phyloP scores from a whole-genome alignment of 2,797 vertebrate species.

The Phoeniculus purpureus region DNA sequence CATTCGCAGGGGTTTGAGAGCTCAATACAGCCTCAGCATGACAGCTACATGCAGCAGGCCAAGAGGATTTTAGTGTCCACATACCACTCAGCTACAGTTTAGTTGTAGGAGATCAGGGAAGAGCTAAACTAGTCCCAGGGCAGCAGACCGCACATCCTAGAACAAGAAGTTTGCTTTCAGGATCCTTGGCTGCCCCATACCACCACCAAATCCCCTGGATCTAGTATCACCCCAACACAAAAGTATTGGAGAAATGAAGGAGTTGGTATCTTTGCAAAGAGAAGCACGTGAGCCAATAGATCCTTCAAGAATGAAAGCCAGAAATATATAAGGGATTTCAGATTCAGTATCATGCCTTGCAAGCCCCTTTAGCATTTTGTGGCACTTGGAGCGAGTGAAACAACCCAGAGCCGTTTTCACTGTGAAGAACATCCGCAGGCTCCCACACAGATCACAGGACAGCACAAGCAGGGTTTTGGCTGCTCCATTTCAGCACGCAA shows the following conservation, averaged over 20 bases:
- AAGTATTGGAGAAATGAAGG: not conserved
- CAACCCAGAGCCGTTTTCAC: not conserved
- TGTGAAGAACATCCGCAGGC: not conserved
- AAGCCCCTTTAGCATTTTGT: not conserved
- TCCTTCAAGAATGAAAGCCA: not conserved
- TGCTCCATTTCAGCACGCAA: not conserved
- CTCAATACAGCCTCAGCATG: not conserved
- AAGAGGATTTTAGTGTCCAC: not conserved
- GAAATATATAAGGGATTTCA: not conserved
- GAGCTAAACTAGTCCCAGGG: not conserved
- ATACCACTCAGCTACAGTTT: not conserved
- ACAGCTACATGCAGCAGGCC: accelerated
- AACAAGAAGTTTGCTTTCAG: accelerated
- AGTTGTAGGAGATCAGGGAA: not conserved
- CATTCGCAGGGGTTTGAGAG: not conserved
- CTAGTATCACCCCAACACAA: not conserved
- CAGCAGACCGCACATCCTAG: not conserved
- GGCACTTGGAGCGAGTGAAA: not conserved
- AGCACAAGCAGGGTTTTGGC: not conserved
- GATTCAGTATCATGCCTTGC: accelerated
- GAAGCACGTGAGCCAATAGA: accelerated
- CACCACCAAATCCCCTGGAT: no score
- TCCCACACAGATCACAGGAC: not conserved
- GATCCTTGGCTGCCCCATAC: accelerated
- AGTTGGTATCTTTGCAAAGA: accelerated